A percentile compares a stretch with the other conserved stretches of the same genome.
phyloP scores from a whole-genome alignment of 2,113 vertebrate genomes.

The Thamnaconus septentrionalis region DNA sequence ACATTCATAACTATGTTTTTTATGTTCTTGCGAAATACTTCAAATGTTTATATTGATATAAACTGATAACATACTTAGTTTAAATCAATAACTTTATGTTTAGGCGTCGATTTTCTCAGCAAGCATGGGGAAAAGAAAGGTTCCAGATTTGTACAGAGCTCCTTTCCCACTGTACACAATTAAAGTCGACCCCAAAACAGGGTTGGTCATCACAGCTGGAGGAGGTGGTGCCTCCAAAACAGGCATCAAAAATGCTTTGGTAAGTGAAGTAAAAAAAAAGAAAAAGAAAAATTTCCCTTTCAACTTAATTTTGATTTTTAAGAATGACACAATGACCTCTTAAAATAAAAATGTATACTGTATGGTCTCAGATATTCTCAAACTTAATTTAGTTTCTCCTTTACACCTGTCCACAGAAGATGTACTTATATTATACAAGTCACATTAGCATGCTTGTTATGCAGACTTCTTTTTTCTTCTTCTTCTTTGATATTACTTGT shows the following conservation, averaged over 20 bases:
- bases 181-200: slow-evolving; percentile 78
- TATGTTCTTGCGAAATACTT: not conserved
- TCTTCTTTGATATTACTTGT: too few species aligned
- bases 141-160: slow-evolving; percentile 87
- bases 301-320: too few species aligned
- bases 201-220: slow-evolving; percentile 86
- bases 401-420: too few species aligned
- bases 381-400: too few species aligned
- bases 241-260: slow-evolving; percentile 91
- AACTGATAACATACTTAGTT: slow-evolving; percentile 23
- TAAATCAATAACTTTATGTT: slow-evolving; percentile 2
- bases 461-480: too few species aligned
- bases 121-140: slow-evolving; percentile 80
- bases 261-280: slow-evolving; percentile 50
- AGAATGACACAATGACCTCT: too few species aligned
- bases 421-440: too few species aligned
- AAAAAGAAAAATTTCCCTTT: too few species aligned
- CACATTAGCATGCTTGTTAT: too few species aligned
- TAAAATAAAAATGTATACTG: too few species aligned
- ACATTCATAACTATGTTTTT: too few species aligned
- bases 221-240: slow-evolving; percentile 92
- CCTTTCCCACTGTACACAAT: slow-evolving; percentile 91
- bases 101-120: slow-evolving; percentile 14
- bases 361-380: too few species aligned
- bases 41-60: not conserved